phyloP scores from a whole-genome alignment of 1,140 invertebrate genomes.

The Brachionus manjavacas region DNA sequence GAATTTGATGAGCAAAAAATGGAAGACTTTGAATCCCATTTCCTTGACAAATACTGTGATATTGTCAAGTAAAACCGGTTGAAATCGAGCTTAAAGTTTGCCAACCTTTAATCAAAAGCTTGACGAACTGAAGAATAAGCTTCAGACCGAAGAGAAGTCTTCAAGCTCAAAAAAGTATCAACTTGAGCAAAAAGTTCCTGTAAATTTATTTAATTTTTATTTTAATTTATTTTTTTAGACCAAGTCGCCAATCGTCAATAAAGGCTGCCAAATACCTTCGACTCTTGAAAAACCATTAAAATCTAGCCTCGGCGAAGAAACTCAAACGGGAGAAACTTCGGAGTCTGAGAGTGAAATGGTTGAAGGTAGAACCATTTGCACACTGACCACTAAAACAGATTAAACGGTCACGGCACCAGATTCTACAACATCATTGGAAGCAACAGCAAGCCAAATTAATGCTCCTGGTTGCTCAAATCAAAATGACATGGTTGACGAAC shows the following conservation, averaged over 20 bases:
- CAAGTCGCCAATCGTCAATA: too few relatives aligned
- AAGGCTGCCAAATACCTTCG: too few relatives aligned
- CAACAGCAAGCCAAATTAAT: neutral
- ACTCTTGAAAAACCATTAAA: too few relatives aligned
- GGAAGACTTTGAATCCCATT: too few relatives aligned
- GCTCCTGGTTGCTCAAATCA: neutral
- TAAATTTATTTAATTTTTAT: too few relatives aligned
- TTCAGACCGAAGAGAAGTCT: neutral
- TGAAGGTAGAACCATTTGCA: neutral
- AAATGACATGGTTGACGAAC: neutral
- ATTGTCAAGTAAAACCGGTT: neutral
- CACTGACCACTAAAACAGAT: neutral
- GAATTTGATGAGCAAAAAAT: too few relatives aligned
- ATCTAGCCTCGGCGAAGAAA: too few relatives aligned
- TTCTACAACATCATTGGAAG: neutral
- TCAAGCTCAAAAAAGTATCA: neutral
- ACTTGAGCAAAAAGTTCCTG: neutral
- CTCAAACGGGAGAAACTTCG: too few relatives aligned
- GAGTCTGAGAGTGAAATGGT: too few relatives aligned
- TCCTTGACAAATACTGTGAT: too few relatives aligned
- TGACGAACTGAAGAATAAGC: neutral
- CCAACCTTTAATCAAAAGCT: neutral
- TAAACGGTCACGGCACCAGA: neutral
- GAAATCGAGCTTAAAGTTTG: neutral
- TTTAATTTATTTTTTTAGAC: too few relatives aligned